Percentiles rank a stretch among this genome's conserved stretches.
Conservation (phyloP, 1,140 invertebrate species). For the Apis florea region DNA sequence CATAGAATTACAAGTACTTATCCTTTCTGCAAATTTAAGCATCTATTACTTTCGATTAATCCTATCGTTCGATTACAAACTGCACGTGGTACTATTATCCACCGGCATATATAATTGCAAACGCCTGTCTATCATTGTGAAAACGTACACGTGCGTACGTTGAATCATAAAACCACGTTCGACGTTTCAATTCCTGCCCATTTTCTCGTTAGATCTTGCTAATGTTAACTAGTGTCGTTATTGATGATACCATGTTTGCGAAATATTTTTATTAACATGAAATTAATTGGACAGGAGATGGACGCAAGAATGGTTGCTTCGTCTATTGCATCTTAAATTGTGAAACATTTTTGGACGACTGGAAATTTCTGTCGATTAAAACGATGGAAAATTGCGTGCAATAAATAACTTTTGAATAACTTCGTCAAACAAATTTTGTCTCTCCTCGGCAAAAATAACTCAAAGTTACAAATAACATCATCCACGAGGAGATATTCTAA, state of each 20-base stretch:
- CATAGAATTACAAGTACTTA: background rate
- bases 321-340: too few species aligned
- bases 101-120: constrained; percentile 34
- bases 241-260: constrained; percentile 20
- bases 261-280: background rate
- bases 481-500: constrained; percentile 27
- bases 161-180: constrained; percentile 50
- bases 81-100: background rate
- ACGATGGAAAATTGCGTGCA: too few species aligned
- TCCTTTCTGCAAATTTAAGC: background rate
- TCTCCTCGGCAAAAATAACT: background rate
- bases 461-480: background rate
- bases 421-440: background rate
- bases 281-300: background rate
- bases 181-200: constrained; percentile 12
- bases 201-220: constrained; percentile 30
- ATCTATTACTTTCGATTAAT: constrained; percentile 30
- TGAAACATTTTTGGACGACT: too few species aligned
- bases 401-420: background rate
- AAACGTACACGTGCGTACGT: constrained; percentile 13
- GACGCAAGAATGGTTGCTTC: background rate
- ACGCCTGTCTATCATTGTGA: constrained; percentile 5
- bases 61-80: background rate
- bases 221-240: background rate
- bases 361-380: too few species aligned